Evolutionary conservation across 1,140 invertebrate species (phyloP).

Genomic region (silkworm (Bombyx mori)): ASM3026992v2 NC_085115.1:10291001-10291500

Average conservation of each 20-base stretch:
- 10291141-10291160: slow-evolving; percentile 39
- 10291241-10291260: slow-evolving; percentile 30
- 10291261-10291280: slow-evolving; percentile 23
- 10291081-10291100: not conserved
- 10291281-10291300: slow-evolving; percentile 3
- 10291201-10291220: slow-evolving; percentile 41
- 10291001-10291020: no score
- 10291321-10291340: no score
- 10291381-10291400: no score
- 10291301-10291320: no score
- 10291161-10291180: slow-evolving; percentile 36
- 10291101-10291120: slow-evolving; percentile 10
- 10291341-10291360: no score
- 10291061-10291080: not conserved
- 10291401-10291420: no score
- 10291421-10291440: no score
- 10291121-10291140: slow-evolving; percentile 31
- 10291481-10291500: no score
- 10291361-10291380: no score
- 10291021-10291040: no score
- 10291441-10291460: no score
- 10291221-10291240: slow-evolving; percentile 34
- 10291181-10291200: slow-evolving; percentile 16
- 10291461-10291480: no score
- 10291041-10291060: not conserved